phyloP scores from a whole-genome alignment of 2,113 vertebrate species.

The Takifugu flavidus region DNA sequence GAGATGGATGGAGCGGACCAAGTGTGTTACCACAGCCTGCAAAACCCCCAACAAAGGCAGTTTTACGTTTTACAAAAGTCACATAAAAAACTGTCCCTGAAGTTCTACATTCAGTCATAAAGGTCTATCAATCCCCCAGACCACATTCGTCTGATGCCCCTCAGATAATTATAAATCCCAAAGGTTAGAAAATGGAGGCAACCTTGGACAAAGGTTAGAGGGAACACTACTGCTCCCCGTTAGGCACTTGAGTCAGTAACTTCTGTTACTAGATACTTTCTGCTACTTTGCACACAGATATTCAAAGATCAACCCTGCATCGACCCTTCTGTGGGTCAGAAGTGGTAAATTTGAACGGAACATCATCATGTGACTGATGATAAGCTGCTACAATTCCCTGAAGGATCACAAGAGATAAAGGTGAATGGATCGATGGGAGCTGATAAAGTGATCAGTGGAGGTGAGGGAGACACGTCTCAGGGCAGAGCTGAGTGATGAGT shows the following conservation, averaged over 20 bases:
- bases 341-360: no score
- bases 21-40: conserved; percentile 1
- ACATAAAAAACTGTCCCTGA: conserved; percentile 41
- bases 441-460: neutral
- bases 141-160: conserved; percentile 2
- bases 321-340: no score
- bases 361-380: no score
- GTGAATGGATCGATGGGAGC: neutral
- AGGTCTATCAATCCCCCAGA: conserved; percentile 16
- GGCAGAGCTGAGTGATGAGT: neutral
- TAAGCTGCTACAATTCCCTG: no score
- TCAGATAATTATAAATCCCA: conserved; percentile 6
- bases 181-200: conserved; percentile 36
- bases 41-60: conserved; percentile 34
- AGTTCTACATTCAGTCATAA: conserved; percentile 43
- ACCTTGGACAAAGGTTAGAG: conserved; percentile 32
- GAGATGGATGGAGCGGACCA: conserved; percentile 6
- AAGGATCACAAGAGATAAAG: no score
- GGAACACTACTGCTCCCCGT: conserved; percentile 27
- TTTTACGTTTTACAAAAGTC: conserved; percentile 34
- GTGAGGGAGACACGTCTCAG: neutral
- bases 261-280: conserved; percentile 7
- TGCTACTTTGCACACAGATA: neutral
- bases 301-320: no score
- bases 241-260: conserved; percentile 66